Evolutionary conservation across 2,113 vertebrate species (phyloP), one percentile per base, ranked within the genome.

Genomic region (Chloropsis hardwickii): DNA sequence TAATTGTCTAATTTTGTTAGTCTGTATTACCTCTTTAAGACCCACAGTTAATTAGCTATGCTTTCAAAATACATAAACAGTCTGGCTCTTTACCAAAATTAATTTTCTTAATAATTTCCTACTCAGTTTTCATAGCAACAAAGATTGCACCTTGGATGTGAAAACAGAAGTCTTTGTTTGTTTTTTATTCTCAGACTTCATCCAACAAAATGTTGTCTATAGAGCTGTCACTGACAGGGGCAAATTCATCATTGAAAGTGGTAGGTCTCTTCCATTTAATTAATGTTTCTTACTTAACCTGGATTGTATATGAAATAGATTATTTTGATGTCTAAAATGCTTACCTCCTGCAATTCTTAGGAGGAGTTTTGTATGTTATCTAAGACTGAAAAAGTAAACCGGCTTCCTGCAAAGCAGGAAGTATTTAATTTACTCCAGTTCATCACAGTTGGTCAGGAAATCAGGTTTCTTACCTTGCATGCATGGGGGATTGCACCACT

Each of bases 191-290:
- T 73, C 65, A 98, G 98, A 95, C 20, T 67, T 88, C 5, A 57
- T 98, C 47, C 91, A 64, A 28, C 97, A 95, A 23, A 83, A 50
- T 33, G 95, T 98, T 33, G 40, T 48, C 81, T 98, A 98, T 3
- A 86, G 83, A 74, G 76, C 76, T 21, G 33, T 97, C 7, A 12
- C 72, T 2, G 79, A 95, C 67, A 66, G 5, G 7, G 25, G 45
- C 53, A 95, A 42, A 37, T 95, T 96, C 96, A 80, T 98, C 94
- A 93, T 81, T 56, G 37, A 24, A 12, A 37, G 90, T 81, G 98
- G 98, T 98, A 97, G 3, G 92, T 93, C 48, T 88, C n/a, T 90
- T 73, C 35, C 20, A 9, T 74, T 69, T 90, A 65, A 70, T 65
- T 39, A n/a, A 25, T 12, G 4, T 60, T 88, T 88, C 35, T 90